These are phyloP conservation scores for Deilephila porcellus DNA, from an alignment of 2,888 invertebrate genomes.

Conservation along the genomic window DNA sequence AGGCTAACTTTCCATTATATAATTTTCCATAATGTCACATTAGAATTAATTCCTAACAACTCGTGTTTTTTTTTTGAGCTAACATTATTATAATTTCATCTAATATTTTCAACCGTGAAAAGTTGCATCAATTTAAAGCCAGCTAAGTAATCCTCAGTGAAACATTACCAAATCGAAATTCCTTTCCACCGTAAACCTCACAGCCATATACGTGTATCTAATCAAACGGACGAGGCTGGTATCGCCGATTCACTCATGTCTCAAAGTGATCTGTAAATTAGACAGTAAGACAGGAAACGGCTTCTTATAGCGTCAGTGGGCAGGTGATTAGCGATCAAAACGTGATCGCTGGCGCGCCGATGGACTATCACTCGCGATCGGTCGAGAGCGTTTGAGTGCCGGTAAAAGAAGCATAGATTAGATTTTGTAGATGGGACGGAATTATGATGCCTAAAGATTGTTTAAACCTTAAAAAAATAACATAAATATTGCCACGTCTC, in stretches of 20 bases:
- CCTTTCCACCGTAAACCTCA: neutral
- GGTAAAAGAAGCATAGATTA: conserved; percentile 55
- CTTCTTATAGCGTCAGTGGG: conserved; percentile 81
- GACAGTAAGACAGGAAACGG: conserved; percentile 81
- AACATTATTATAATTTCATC: no score
- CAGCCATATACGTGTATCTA: conserved; percentile 26
- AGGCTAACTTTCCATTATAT: no score
- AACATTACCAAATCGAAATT: conserved; percentile 1
- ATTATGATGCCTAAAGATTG: neutral
- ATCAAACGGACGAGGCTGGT: conserved; percentile 52
- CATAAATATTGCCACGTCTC: no score
- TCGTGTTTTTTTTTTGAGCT: no score
- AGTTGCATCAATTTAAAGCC: neutral
- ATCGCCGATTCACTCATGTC: conserved; percentile 47
- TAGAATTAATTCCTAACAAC: no score
- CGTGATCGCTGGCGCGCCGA: conserved; percentile 59
- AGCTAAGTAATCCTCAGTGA: neutral
- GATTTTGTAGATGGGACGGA: conserved; percentile 14
- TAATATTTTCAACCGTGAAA: neutral
- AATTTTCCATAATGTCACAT: no score
- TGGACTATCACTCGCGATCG: conserved; percentile 73
- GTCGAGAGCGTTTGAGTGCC: conserved; percentile 69
- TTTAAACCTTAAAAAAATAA: no score
- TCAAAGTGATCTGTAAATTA: conserved; percentile 80
- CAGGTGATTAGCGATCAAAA: conserved; percentile 75